Base-by-base conservation (phyloP, 2,113 vertebrate genomes). In the Strix aluco region DNA sequence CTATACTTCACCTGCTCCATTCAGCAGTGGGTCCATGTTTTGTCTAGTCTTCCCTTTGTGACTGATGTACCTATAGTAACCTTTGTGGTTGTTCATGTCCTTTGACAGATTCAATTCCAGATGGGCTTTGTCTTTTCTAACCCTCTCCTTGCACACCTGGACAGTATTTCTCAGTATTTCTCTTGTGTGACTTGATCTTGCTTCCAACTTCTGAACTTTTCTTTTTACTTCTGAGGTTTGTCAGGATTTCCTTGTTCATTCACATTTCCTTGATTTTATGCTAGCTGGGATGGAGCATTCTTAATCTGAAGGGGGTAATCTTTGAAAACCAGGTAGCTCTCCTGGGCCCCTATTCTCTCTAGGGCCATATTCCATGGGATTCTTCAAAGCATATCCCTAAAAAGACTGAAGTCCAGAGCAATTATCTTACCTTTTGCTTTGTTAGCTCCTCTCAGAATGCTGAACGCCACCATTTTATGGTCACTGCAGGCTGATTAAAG, bases 41-140 rank as follows among this genome's bases (percentile, higher is more conserved):
- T 54, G 6, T 2, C 12, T 38, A 22, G 21, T 19, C 9, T 73
- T 73, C 4, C 15, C 4, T 4, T 65, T 73, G 55, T 5, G 0
- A 72, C 19, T 18, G 3, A 26, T 11, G 3, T 22, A 55, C 2
- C 4, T 51, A 6, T 9, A 42, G 3, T 5, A 40, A 15, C 11
- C 8, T 62, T 65, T 79, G 3, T 29, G n/a, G 13, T 5, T 17
- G 8, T 13, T 67, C 10, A 5, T 20, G 25, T 61, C 5, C 25
- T 27, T 75, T 47, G n/a, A 1, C 13, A 59, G 20, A 46, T 40
- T 73, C 8, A 40, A 29, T 3, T 65, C 32, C 46, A 40, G 23
- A 26, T 15, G 11, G 10, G 9, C 8, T 73, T 69, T 72, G 22
- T 8, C 4, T 63, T 92, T 73, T 44, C 20, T 42, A 49, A 22